phyloP scores from a whole-genome alignment of 2,888 invertebrate genomes.

The Rapana venosa region DNA sequence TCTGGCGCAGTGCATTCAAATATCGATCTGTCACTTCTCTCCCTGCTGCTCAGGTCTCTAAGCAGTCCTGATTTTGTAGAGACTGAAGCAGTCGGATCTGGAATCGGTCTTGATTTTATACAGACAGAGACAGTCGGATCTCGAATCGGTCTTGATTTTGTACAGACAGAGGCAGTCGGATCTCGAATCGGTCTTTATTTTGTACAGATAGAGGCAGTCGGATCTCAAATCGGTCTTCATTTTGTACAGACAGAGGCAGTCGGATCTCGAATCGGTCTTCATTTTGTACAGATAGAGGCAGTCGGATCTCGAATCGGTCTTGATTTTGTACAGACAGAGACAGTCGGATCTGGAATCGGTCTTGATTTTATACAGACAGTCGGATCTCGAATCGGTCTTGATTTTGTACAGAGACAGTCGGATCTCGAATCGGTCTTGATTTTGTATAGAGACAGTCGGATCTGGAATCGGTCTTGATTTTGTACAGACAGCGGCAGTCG shows the following conservation, averaged over 20 bases:
- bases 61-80: not conserved
- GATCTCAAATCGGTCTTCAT: not conserved
- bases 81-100: not conserved
- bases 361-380: not conserved
- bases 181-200: no score
- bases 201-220: not conserved
- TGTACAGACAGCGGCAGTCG: no score
- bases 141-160: not conserved
- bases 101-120: no score
- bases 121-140: not conserved
- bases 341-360: not conserved
- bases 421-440: not conserved
- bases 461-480: no score
- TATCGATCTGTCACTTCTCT: not conserved
- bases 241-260: conserved; percentile 5
- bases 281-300: not conserved
- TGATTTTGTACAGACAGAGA: conserved; percentile 15
- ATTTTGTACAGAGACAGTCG: not conserved
- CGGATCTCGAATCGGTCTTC: no score
- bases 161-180: conserved; percentile 1
- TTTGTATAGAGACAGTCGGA: not conserved
- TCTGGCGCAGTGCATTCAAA: conserved; percentile 2
- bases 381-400: no score
- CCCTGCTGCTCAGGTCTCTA: not conserved
- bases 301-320: not conserved